Percentiles rank a stretch among this genome's conserved stretches.
phyloP scores from a whole-genome alignment of 2,888 invertebrate genomes.

The Plusia festucae region DNA sequence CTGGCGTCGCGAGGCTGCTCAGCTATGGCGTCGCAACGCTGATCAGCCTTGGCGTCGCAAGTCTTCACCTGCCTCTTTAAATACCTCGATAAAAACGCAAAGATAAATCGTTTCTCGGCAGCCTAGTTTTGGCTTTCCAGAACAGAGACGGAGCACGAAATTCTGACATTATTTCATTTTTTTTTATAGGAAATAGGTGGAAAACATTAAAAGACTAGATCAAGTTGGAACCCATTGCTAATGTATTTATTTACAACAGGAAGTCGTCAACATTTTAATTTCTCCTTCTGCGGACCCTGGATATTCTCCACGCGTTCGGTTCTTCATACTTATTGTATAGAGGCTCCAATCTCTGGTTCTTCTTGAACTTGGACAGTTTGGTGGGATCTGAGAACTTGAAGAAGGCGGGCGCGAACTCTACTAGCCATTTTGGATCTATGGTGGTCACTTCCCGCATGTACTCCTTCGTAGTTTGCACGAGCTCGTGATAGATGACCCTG shows the following conservation, averaged over 20 bases:
- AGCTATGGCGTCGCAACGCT: no score
- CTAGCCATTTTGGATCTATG: slow-evolving; percentile 99
- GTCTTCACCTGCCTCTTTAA: no score
- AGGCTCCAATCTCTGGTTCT: slow-evolving; percentile 99
- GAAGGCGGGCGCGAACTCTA: slow-evolving; percentile 99
- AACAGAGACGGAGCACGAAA: no score
- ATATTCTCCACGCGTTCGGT: slow-evolving; percentile 99
- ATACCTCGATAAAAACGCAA: no score
- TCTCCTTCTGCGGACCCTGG: slow-evolving; percentile 95
- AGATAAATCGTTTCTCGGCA: no score
- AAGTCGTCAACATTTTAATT: slow-evolving; percentile 89
- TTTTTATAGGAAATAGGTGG: background rate
- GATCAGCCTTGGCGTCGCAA: no score
- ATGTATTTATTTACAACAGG: slow-evolving; percentile 24
- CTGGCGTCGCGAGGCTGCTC: no score
- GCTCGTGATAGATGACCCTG: slow-evolving; percentile 99
- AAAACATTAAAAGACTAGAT: slow-evolving; percentile 1
- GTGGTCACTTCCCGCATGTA: slow-evolving; percentile 99
- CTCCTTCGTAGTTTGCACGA: slow-evolving; percentile 99
- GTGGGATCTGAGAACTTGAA: slow-evolving; percentile 99
- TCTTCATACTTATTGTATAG: slow-evolving; percentile 99
- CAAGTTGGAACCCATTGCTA: slow-evolving; percentile 15
- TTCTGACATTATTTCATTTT: no score
- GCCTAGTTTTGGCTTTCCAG: no score
- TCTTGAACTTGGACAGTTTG: slow-evolving; percentile 99